Evolutionary conservation across 2,797 vertebrate genomes (phyloP), one percentile per base, ranked within the genome.

Genomic region (Dromococcyx pavoninus): DNA sequence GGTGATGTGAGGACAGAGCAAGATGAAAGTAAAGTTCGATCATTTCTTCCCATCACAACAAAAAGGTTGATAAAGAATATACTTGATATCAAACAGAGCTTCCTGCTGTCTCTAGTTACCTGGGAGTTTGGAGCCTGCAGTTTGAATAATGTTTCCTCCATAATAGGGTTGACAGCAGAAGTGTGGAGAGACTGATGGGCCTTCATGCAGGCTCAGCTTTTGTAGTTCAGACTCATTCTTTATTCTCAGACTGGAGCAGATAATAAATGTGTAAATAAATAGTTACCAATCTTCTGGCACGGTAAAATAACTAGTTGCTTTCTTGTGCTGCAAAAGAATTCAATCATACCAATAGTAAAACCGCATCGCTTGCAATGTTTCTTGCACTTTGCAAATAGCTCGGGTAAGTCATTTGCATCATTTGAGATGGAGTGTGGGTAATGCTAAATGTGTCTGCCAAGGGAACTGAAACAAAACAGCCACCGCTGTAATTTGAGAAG

Each of bases 131-230:
- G 96, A 97, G 97, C 98, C 98, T 96, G 98, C 95, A 96, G 98
- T 97, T 98, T 98, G 97, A 99, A 98, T 98, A 99, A 99, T 99
- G 99, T 96, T 96, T 97, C 91, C 87, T 96, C 97, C 96, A 99
- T 99, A 99, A 99, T 98, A 97, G 98, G 94, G 86, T 93, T 98
- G 99, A 99, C 99, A 99, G 99, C 99, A 99, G 98, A 99, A 99
- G 99, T 99, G 99, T 99, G 99, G 99, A 99, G 99, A 99, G 99
- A 99, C 97, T 98, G 98, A 99, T 99, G 98, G 98, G 98, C 97
- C 97, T 97, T 98, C 99, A 98, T 97, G 98, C 98, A 95, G 98
- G 73, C 94, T 96, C 95, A 96, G 98, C 97, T 97, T 98, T 98
- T 95, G 93, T 98, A 98, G 97, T 96, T 97, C 96, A 98, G 96